Evolutionary conservation across 2,797 vertebrate species (phyloP).

Genomic region (Benthosema pterotum): DNA sequence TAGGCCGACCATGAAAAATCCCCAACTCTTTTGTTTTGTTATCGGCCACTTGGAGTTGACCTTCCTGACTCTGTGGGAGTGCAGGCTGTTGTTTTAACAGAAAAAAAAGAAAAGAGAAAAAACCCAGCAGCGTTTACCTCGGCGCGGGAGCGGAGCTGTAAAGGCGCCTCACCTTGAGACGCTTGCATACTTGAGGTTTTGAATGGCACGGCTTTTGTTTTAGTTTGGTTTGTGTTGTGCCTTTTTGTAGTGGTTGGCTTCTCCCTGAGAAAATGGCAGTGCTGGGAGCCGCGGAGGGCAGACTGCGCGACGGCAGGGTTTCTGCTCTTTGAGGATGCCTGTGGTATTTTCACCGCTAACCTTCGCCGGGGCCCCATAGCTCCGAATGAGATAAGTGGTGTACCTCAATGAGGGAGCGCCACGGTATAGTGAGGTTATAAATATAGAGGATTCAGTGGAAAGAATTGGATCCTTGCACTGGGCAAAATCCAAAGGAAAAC

Average conservation of each 20-base stretch:
- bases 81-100: constrained; percentile 68
- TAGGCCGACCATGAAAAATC: constrained; percentile 44
- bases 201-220: constrained; percentile 73
- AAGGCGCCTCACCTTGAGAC: constrained; percentile 77
- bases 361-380: constrained; percentile 43
- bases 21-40: constrained; percentile 65
- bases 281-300: constrained; percentile 64
- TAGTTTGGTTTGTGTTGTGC: constrained; percentile 53
- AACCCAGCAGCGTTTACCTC: constrained; percentile 69
- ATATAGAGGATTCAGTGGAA: constrained; percentile 53
- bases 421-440: constrained; percentile 52
- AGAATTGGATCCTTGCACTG: too few relatives aligned
- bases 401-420: constrained; percentile 59
- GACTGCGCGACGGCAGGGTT: constrained; percentile 71
- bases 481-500: too few relatives aligned
- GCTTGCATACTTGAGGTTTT: constrained; percentile 78
- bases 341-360: constrained; percentile 66
- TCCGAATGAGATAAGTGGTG: constrained; percentile 66
- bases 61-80: constrained; percentile 72
- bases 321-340: constrained; percentile 68
- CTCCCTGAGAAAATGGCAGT: constrained; percentile 68
- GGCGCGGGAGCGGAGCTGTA: constrained; percentile 48
- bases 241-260: constrained; percentile 72
- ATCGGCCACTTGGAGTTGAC: constrained; percentile 57
- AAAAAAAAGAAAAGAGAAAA: too few relatives aligned